Evolutionary conservation across 2,797 vertebrate species (phyloP).

Genomic region (Platalea minor): DNA sequence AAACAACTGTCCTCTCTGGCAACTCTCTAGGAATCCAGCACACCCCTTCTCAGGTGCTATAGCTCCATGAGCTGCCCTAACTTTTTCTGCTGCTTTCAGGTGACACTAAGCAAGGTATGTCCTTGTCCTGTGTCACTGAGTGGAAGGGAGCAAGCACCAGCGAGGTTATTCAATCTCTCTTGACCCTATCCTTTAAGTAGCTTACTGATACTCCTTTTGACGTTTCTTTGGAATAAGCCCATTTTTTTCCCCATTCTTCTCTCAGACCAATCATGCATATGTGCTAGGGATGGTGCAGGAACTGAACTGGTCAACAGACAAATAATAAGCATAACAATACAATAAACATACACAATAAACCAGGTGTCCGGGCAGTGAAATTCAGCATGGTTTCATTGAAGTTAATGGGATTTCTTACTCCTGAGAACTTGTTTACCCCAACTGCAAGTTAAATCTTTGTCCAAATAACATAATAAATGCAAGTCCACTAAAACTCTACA

Average conservation of each 20-base stretch:
- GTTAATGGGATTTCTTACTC: background rate
- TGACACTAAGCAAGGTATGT: background rate
- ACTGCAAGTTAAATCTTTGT: background rate
- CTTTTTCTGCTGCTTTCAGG: background rate
- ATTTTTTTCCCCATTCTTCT: background rate
- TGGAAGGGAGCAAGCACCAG: background rate
- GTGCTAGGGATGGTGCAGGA: background rate
- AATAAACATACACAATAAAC: background rate
- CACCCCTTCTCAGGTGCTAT: no score
- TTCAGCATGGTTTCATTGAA: background rate
- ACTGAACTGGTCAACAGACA: background rate
- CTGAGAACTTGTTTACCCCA: background rate
- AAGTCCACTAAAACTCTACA: background rate
- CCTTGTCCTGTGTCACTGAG: background rate
- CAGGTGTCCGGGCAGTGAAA: background rate
- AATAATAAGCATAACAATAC: background rate
- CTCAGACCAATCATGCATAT: background rate
- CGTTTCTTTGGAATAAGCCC: background rate
- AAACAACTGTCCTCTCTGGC: background rate
- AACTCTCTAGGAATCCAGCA: background rate
- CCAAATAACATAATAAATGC: background rate
- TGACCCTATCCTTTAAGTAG: background rate
- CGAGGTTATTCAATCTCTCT: background rate
- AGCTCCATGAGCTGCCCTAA: background rate
- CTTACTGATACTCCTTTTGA: background rate